Evolutionary conservation across 2,797 vertebrate genomes (phyloP), one percentile per base, ranked within the genome.

Genomic region (Sciurus vulgaris): DNA sequence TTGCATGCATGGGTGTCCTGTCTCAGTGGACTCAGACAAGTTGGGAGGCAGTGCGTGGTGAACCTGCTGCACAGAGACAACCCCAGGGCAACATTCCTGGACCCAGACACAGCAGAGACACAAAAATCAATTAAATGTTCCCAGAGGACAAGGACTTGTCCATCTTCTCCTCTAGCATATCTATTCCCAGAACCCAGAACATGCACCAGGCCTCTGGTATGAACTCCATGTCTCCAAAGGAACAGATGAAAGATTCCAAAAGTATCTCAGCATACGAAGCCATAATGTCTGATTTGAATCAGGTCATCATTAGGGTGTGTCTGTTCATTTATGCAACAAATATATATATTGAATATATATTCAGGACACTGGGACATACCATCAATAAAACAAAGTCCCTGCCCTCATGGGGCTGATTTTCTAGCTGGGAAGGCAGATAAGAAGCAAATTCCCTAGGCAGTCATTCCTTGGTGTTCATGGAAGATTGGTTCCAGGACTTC

Each of bases 321-420:
- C 69, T 61, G 26, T 54, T 92, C 67, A 63, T 38, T 94, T 67
- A 95, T 41, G 91, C 83, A 86, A 94, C 61, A 81, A 85, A 49
- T 92, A 91, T 11, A 91, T 11, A 86, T 81, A 92, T 35, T 83
- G 67, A 93, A 78, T 76, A 61, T 35, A 35, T 90, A 26, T 89
- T 63, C 41, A 20, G 63, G 49, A 51, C 47, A 18, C 38, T 77
- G 5, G 11, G 11, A 61, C 15, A 91, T 30, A 73, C 30, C 44
- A 49, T 26, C 44, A 88, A 89, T 22, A 61, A 59, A 96, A 89
- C 56, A 86, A 65, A 90, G 13, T 41, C 51, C 41, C 73, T 81
- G 14, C n/a, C 65, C 69, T 95, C 22, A 1, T 18, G 20, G 38
- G 47, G 33, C 49, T 81, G 85, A 86, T 24, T 70, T 24, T 79